Evolutionary conservation across 2,797 vertebrate genomes (phyloP), one percentile per base, ranked within the genome.

Genomic region (Alauda arvensis): DNA sequence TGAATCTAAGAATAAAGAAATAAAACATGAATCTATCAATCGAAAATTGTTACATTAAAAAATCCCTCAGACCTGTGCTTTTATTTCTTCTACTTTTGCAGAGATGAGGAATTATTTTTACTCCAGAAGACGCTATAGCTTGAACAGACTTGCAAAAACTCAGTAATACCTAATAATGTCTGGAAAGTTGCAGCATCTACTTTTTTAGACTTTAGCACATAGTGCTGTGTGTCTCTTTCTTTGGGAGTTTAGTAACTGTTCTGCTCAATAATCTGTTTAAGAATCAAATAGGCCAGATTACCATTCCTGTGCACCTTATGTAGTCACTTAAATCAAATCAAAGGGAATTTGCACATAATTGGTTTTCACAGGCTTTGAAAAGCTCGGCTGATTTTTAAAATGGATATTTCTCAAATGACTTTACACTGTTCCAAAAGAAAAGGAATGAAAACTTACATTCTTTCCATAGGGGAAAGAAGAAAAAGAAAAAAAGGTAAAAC

Each of bases 1-100:
- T 92, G 85, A 86, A 85, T 63, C 24, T 57, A 68, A 71, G 42
- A 89, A 87, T 72, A 85, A 93, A 85, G 39, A 85, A 87, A 85
- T 49, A 31, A 77, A 92, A 3, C 24, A 69, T 12, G 61, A 75
- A 59, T 63, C 49, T 69, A 71, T 68, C 31, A 84, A 82, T 87
- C 51, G 63, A 82, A 86, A 91, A 70, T 14, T 29, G 14, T 39
- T 76, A 43, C 21, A 60, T 59, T 63, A 72, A 76, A 83, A 80
- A 90, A 78, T 25, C 23, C 34, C 48, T 56, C 20, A 24, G 55
- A 60, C 17, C 4, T 62, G 9, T 56, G 37, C 20, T 79, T 87
- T 89, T 62, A 14, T 49, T 85, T 68, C 21, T 79, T 80, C n/a
- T 53, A 25, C 17, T 70, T 77, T 62, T 85, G 39, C 33, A 90